Evolutionary conservation across 2,888 invertebrate species (phyloP), one percentile per base, ranked within the genome.

Genomic region (Philaethria dido): DNA sequence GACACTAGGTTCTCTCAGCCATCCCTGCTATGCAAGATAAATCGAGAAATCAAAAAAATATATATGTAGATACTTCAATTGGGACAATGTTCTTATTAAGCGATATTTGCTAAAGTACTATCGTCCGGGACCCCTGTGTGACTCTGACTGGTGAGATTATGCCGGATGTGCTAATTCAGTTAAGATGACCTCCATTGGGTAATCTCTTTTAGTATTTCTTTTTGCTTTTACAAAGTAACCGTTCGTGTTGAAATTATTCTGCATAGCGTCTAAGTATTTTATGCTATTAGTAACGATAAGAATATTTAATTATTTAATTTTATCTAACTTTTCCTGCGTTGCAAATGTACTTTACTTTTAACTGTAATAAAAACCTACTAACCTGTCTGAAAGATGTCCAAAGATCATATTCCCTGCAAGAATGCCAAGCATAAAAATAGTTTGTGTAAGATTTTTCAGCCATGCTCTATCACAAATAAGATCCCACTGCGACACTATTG

Each of bases 351-450:
- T n/a, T n/a, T n/a, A n/a, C n/a, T n/a, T n/a, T n/a, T n/a, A n/a
- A n/a, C n/a, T 13, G 3, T 39, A 45, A n/a, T 9, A 20, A 25
- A 39, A 16, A 29, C 47, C 16, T 61, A 85, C 89, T 75, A 68
- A 96, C 96, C 94, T 95, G 89, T 97, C 97, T n/a, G 96, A 94
- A 22, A 95, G 86, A 82, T 95, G 93, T 67, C 97, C 96, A 80
- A 96, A 96, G 62, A 94, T 76, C 85, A 96, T 94, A 78, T 95
- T 96, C 57, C 97, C 97, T 59, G 95, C 89, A 69, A 97, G 93
- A 69, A 97, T 95, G 5, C 97, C 97, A 52, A 95, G 86, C 96
- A 97, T 97, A 72, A 96, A 95, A 63, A 96, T 88, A 6, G 95
- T 95, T 81, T 97, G 97, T 0, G 96, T 95, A n/a, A 96, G 86